These are phyloP conservation scores for Tachyglossus aculeatus DNA, from an alignment of 2,797 vertebrate genomes.

Conservation along the genomic window DNA sequence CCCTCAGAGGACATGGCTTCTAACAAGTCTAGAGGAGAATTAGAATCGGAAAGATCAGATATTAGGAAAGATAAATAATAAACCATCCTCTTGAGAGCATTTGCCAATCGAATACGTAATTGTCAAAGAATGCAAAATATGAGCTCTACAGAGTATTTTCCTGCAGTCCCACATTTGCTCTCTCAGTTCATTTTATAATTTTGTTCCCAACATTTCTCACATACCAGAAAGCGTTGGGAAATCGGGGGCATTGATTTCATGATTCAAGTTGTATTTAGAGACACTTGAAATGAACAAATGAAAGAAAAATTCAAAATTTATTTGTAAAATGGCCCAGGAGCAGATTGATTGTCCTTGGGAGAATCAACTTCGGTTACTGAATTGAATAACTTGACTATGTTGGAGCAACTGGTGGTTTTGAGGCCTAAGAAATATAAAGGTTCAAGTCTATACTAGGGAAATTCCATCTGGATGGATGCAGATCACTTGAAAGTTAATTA, in stretches of 20 bases:
- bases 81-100: background rate
- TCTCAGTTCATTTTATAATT: background rate
- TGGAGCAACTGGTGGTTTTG: too few relatives aligned
- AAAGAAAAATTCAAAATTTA: background rate
- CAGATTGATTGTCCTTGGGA: background rate
- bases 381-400: background rate
- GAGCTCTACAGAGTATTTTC: background rate
- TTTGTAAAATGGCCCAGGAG: background rate
- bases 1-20: too few relatives aligned
- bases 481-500: too few relatives aligned
- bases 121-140: background rate
- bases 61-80: too few relatives aligned
- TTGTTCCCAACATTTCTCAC: background rate
- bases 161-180: background rate
- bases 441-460: too few relatives aligned
- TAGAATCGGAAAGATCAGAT: too few relatives aligned
- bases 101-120: background rate
- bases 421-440: too few relatives aligned
- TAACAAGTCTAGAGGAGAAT: too few relatives aligned
- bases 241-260: background rate
- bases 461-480: too few relatives aligned
- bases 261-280: background rate
- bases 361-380: background rate
- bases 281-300: background rate
- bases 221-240: background rate